Conservation (phyloP, 1,140 invertebrate species). For the Drosophila jambulina region DNA sequence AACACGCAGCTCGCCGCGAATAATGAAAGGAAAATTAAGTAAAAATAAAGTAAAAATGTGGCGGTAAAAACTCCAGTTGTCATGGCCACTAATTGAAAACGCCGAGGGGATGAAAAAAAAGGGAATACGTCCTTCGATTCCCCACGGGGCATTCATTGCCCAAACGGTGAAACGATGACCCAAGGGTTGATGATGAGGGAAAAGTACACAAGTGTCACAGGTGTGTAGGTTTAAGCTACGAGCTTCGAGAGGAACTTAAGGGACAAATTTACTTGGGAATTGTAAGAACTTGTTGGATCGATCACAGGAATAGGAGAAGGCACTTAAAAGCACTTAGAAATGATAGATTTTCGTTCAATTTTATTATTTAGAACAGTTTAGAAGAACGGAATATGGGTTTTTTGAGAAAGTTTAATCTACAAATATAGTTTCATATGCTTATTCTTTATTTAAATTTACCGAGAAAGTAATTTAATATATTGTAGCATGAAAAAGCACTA, state of each 20-base stretch:
- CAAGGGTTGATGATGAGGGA: constrained; percentile 17
- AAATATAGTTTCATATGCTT: too few relatives aligned
- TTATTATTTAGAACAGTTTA: too few relatives aligned
- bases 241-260: neutral
- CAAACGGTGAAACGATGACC: constrained; percentile 4
- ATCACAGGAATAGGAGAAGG: too few relatives aligned
- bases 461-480: too few relatives aligned
- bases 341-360: too few relatives aligned
- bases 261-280: neutral
- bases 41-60: constrained; percentile 29
- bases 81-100: constrained; percentile 76
- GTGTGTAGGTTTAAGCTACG: neutral
- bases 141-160: neutral
- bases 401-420: too few relatives aligned
- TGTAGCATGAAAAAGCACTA: neutral
- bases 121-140: constrained; percentile 2
- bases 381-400: too few relatives aligned
- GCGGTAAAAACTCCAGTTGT: constrained; percentile 64
- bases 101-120: constrained; percentile 32
- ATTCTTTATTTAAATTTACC: too few relatives aligned
- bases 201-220: constrained; percentile 12
- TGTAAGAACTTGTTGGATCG: neutral
- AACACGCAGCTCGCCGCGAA: constrained; percentile 10
- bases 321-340: too few relatives aligned
- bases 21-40: constrained; percentile 22